phyloP scores from a whole-genome alignment of 2,888 invertebrate genomes.

The Drosophila meridionalis region DNA sequence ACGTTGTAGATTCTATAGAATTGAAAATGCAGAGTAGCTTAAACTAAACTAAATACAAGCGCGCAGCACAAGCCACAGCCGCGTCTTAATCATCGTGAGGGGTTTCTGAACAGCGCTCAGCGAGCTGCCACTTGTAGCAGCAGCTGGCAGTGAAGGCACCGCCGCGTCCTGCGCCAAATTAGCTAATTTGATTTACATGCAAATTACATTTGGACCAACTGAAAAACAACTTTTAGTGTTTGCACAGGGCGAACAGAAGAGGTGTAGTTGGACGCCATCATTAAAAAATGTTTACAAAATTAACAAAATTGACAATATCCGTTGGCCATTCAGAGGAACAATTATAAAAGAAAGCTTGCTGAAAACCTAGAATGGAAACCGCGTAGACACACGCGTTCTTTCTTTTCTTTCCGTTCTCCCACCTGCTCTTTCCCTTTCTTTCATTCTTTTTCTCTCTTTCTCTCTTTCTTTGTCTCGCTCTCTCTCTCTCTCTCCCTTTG shows the following conservation, averaged over 20 bases:
- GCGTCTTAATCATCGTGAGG: constrained; percentile 17
- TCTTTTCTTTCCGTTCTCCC: not conserved
- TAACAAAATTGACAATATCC: constrained; percentile 61
- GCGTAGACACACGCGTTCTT: constrained; percentile 31
- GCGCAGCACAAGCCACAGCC: constrained; percentile 17
- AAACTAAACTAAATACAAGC: not conserved
- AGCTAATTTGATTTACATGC: constrained; percentile 73
- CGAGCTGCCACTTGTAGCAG: constrained; percentile 53
- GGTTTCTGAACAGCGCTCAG: constrained; percentile 27
- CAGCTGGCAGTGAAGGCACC: constrained; percentile 11
- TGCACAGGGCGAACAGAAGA: constrained; percentile 3
- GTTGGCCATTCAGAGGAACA: constrained; percentile 15
- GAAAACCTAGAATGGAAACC: constrained; percentile 7
- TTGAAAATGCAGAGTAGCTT: constrained; percentile 9
- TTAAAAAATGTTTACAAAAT: constrained; percentile 57
- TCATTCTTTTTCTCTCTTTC: not conserved
- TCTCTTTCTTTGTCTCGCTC: not conserved
- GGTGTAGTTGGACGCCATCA: constrained; percentile 11
- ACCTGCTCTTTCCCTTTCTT: not conserved
- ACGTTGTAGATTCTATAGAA: not conserved
- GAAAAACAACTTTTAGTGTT: constrained; percentile 30
- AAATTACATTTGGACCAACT: constrained; percentile 63
- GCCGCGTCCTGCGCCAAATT: constrained; percentile 34
- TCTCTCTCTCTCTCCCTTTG: not conserved
- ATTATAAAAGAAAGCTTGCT: not conserved